A percentile compares a stretch with the other conserved stretches of the same genome.
phyloP scores from a whole-genome alignment of 2,113 vertebrate genomes.

The Pitta sordida region DNA sequence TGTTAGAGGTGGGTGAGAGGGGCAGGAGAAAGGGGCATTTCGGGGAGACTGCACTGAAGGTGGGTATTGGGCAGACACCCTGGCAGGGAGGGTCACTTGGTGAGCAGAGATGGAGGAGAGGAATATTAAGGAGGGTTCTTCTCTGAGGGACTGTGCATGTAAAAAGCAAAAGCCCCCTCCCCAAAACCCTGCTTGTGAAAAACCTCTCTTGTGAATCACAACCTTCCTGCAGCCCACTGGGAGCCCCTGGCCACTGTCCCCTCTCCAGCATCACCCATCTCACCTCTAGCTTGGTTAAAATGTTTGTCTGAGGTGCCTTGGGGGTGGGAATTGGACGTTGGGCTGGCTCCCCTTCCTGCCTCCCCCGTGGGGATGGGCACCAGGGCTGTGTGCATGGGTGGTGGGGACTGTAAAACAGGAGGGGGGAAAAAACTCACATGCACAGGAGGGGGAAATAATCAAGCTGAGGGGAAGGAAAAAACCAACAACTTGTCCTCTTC shows the following conservation, averaged over 20 bases:
- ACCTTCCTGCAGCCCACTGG: accelerated
- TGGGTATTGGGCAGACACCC: background rate
- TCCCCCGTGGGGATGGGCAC: accelerated
- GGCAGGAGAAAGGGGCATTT: background rate
- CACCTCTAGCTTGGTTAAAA: background rate
- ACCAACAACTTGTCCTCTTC: background rate
- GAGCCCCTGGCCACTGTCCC: background rate
- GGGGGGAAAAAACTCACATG: background rate
- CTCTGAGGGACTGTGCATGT: background rate
- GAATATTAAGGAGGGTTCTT: background rate
- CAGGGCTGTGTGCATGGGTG: accelerated
- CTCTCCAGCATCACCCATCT: background rate
- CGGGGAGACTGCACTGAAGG: accelerated
- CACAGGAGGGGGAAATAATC: background rate
- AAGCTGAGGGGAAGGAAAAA: background rate
- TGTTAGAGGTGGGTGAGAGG: background rate
- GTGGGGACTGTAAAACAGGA: background rate
- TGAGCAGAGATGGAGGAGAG: background rate
- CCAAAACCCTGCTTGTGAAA: background rate
- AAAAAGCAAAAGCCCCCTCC: background rate
- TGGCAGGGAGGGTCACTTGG: background rate
- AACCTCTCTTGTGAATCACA: background rate
- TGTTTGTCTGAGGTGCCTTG: background rate
- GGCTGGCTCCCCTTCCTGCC: background rate
- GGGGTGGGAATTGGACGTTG: too few relatives aligned